Percentiles rank a stretch among this genome's conserved stretches.
Conservation (phyloP, 2,113 vertebrate genomes). For the Conger conger region DNA sequence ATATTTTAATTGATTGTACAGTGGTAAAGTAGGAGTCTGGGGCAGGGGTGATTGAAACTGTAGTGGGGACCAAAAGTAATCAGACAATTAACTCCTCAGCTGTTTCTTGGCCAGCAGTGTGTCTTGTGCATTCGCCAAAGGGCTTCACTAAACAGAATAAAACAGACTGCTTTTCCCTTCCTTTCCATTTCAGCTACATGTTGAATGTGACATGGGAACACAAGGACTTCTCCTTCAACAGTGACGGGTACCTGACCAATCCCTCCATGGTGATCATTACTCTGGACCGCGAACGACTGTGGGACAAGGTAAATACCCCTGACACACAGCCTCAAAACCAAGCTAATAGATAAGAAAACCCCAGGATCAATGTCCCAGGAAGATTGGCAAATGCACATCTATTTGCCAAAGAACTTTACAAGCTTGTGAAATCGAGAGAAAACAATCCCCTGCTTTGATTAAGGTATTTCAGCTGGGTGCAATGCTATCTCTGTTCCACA, state of each 20-base stretch:
- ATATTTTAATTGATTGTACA: no score
- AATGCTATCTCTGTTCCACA: not conserved
- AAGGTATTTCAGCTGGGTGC: not conserved
- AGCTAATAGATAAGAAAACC: not conserved
- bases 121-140: no score
- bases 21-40: no score
- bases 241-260: constrained; percentile 84
- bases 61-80: no score
- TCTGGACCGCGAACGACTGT: constrained; percentile 86
- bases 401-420: not conserved
- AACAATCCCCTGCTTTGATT: not conserved
- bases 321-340: not conserved
- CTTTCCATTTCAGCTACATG: constrained; percentile 76
- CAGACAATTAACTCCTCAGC: no score
- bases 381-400: not conserved
- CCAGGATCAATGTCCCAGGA: not conserved
- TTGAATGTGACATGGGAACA: constrained; percentile 93
- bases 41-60: no score
- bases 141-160: no score
- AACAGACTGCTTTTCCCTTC: not conserved
- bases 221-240: constrained; percentile 91
- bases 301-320: constrained; percentile 87
- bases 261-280: constrained; percentile 92
- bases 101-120: no score
- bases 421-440: not conserved